Evolutionary conservation across 2,113 vertebrate species (phyloP).

Genomic region (Anoplopoma fimbria): DNA sequence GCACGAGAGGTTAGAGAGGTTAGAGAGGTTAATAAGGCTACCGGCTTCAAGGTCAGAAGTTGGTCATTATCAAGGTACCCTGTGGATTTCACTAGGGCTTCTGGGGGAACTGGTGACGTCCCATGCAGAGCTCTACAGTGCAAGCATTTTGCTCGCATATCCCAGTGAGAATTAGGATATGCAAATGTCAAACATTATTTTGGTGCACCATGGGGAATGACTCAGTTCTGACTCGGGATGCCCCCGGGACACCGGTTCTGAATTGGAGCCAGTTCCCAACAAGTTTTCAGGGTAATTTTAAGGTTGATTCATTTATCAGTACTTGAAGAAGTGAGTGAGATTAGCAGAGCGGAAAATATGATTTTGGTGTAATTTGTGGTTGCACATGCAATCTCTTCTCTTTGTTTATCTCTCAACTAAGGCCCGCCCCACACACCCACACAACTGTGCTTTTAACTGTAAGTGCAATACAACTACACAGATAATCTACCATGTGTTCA

Average conservation of each 20-base stretch:
- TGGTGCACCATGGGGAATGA: neutral
- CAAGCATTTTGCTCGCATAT: neutral
- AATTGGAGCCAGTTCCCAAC: neutral
- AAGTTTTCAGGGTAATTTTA: neutral
- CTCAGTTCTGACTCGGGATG: neutral
- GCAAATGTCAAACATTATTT: neutral
- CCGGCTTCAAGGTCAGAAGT: neutral
- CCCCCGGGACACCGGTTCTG: neutral
- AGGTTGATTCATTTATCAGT: neutral
- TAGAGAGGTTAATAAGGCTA: neutral
- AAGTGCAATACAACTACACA: slow-evolving; percentile 13
- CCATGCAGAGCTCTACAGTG: neutral
- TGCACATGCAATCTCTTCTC: neutral
- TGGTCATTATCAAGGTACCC: neutral
- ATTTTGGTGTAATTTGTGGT: neutral
- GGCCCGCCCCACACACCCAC: too few relatives aligned
- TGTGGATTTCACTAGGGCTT: neutral
- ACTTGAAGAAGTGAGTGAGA: neutral
- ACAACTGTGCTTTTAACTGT: neutral
- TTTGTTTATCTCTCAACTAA: neutral
- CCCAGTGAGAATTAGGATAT: neutral
- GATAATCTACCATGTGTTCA: neutral
- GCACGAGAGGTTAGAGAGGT: neutral
- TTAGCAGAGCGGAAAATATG: neutral
- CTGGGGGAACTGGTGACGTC: neutral